phyloP scores from a whole-genome alignment of 2,888 invertebrate genomes.

The Linnaemya tessellans region DNA sequence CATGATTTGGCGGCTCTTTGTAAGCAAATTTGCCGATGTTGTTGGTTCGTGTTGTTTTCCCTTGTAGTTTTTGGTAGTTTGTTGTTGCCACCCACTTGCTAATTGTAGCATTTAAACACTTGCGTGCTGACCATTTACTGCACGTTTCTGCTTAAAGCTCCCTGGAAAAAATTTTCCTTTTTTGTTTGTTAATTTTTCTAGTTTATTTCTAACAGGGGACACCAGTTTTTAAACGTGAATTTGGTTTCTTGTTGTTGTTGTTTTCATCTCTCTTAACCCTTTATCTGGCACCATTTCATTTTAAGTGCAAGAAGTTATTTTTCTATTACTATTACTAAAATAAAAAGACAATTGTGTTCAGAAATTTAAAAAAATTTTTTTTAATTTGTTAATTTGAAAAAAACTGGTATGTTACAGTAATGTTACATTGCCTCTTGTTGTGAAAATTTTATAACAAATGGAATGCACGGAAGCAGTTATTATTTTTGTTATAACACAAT shows the following conservation, averaged over 20 bases:
- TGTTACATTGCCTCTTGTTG: too few relatives aligned
- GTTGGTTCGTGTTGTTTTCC: conserved; percentile 23
- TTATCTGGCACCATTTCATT: too few relatives aligned
- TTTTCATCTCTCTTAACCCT: conserved; percentile 3
- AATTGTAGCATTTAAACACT: conserved; percentile 70
- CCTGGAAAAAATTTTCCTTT: conserved; percentile 20
- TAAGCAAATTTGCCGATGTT: background rate
- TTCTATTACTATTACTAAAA: too few relatives aligned
- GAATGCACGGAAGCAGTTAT: too few relatives aligned
- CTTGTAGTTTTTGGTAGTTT: background rate
- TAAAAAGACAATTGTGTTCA: too few relatives aligned
- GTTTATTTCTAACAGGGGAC: conserved; percentile 15
- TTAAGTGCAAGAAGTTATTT: too few relatives aligned
- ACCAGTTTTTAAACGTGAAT: conserved; percentile 10
- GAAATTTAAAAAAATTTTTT: too few relatives aligned
- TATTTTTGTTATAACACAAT: too few relatives aligned
- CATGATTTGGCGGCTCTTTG: conserved; percentile 39
- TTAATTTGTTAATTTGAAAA: too few relatives aligned
- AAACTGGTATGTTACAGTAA: too few relatives aligned
- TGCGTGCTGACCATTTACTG: conserved; percentile 70
- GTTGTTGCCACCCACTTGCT: conserved; percentile 69
- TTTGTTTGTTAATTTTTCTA: conserved; percentile 15
- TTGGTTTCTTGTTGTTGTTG: conserved; percentile 8
- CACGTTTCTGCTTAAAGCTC: conserved; percentile 65
- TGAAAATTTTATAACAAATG: too few relatives aligned